phyloP scores from a whole-genome alignment of 2,113 vertebrate genomes.

The Promerops cafer region DNA sequence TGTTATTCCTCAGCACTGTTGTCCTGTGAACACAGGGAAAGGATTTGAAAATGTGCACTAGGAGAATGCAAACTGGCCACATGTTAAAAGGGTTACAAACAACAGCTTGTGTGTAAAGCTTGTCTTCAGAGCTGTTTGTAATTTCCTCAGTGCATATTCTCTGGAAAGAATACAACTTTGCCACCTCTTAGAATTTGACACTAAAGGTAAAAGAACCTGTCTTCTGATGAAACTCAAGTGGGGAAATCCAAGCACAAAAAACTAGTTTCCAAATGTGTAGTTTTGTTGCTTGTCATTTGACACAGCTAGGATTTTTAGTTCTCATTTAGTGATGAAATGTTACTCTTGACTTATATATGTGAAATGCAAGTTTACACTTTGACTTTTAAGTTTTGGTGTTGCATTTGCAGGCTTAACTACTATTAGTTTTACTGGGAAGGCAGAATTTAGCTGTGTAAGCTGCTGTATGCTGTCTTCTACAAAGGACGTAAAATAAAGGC shows the following conservation, averaged over 20 bases:
- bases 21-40: not conserved
- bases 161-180: not conserved
- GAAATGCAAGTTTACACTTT: not conserved
- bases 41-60: not conserved
- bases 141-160: not conserved
- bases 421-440: not conserved
- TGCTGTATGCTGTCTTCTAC: not conserved
- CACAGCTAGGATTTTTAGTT: not conserved
- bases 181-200: not conserved
- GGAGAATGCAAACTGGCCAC: not conserved
- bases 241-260: not conserved
- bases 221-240: not conserved
- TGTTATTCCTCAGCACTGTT: not conserved
- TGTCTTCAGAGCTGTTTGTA: not conserved
- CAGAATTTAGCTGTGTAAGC: not conserved
- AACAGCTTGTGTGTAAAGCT: not conserved
- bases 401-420: not conserved
- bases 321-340: not conserved
- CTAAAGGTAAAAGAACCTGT: not conserved
- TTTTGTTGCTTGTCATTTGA: not conserved
- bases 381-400: not conserved
- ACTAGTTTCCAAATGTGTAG: not conserved
- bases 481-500: not conserved
- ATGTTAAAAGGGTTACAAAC: not conserved
- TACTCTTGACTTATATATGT: not conserved